phyloP scores from a whole-genome alignment of 2,888 invertebrate genomes.

The Drosophila longiperda region DNA sequence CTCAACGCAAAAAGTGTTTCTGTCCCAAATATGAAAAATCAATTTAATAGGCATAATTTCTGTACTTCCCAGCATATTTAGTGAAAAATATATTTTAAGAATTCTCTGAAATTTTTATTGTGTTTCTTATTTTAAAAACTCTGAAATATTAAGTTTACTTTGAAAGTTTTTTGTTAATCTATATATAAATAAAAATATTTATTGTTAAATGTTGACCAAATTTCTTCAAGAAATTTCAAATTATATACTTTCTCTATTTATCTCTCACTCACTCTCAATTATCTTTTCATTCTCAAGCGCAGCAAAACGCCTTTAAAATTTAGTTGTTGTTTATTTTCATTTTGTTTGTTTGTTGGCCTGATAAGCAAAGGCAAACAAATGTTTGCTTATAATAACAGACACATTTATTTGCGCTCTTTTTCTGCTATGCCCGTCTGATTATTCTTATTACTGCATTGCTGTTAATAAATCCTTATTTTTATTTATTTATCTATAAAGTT shows the following conservation, averaged over 20 bases:
- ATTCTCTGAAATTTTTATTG: background rate
- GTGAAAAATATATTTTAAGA: conserved; percentile 7
- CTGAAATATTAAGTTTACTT: background rate
- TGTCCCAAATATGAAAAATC: conserved; percentile 63
- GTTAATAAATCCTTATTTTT: background rate
- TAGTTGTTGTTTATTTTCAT: background rate
- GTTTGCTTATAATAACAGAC: background rate
- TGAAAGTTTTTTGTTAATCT: too few species aligned
- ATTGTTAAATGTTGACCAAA: too few species aligned
- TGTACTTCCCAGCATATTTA: background rate
- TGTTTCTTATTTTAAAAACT: background rate
- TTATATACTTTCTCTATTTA: too few species aligned
- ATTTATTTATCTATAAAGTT: conserved; percentile 22
- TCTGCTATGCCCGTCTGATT: background rate
- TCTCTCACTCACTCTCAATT: background rate
- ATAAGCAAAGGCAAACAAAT: background rate
- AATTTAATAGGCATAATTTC: background rate
- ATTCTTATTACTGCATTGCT: background rate
- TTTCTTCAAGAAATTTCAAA: too few species aligned
- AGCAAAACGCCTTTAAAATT: background rate
- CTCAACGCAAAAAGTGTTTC: conserved; percentile 51
- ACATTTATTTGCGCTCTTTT: background rate
- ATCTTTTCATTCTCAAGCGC: background rate
- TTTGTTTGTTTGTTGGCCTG: background rate
- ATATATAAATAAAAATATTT: background rate